phyloP scores from a whole-genome alignment of 2,113 vertebrate species.

The Anarrhichthys ocellatus region DNA sequence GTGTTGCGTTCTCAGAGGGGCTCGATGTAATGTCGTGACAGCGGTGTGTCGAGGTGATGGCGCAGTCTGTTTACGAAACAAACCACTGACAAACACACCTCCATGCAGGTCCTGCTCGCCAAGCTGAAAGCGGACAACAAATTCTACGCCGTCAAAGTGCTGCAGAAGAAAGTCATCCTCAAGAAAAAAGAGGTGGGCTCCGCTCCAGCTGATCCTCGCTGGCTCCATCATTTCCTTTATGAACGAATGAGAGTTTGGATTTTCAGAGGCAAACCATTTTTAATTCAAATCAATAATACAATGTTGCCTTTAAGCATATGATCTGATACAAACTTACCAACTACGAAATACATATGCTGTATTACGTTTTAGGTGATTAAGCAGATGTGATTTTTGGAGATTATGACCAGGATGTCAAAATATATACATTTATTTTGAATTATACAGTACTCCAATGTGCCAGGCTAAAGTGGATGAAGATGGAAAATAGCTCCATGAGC shows the following conservation, averaged over 20 bases:
- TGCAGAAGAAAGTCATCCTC: constrained; percentile 97
- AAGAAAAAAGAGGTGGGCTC: constrained; percentile 95
- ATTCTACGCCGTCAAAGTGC: constrained; percentile 96
- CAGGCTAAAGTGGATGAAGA: background rate
- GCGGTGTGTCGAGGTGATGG: constrained; percentile 45
- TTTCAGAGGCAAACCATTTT: background rate
- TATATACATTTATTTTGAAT: background rate
- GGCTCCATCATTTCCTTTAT: background rate
- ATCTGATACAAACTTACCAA: background rate
- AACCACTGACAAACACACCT: constrained; percentile 59
- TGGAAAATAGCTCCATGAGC: constrained; percentile 32
- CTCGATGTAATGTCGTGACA: constrained; percentile 36
- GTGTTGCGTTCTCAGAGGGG: constrained; percentile 34
- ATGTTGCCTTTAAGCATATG: background rate
- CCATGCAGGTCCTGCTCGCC: constrained; percentile 92
- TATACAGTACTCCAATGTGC: background rate
- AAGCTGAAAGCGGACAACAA: constrained; percentile 92
- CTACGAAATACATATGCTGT: background rate
- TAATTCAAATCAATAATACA: background rate
- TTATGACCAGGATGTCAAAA: background rate
- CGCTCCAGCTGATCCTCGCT: background rate
- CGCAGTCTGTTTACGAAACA: constrained; percentile 69
- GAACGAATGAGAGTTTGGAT: background rate
- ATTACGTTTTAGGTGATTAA: background rate
- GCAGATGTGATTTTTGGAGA: background rate